Conservation (phyloP, 2,888 invertebrate species). For the Calameuta filiformis region DNA sequence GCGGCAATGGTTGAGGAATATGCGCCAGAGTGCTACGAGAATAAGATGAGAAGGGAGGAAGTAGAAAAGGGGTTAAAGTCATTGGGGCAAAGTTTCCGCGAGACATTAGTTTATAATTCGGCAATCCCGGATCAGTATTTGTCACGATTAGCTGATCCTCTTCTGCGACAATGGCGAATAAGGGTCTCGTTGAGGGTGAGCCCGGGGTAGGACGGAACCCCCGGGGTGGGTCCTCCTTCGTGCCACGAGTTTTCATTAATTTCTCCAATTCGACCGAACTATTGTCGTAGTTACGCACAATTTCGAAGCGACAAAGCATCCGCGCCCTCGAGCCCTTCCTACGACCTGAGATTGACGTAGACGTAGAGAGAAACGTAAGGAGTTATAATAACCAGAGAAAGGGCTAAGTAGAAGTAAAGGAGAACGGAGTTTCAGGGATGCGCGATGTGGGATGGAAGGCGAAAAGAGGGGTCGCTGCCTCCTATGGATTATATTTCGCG, state of each 20-base stretch:
- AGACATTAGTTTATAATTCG: conserved; percentile 65
- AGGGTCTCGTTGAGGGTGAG: background rate
- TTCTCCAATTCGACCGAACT: conserved; percentile 57
- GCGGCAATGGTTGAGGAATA: conserved; percentile 3
- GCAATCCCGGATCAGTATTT: conserved; percentile 64
- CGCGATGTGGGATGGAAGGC: background rate
- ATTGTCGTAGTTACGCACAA: conserved; percentile 61
- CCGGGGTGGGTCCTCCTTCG: background rate
- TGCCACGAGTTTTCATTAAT: conserved; percentile 58
- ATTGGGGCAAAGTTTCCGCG: conserved; percentile 52
- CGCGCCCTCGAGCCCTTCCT: conserved; percentile 19
- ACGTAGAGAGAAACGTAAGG: conserved; percentile 38
- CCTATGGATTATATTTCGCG: conserved; percentile 53
- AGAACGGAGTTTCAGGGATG: conserved; percentile 17
- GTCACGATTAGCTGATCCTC: conserved; percentile 63
- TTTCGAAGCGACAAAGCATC: conserved; percentile 55
- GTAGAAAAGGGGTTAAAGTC: conserved; percentile 44
- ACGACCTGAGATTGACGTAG: conserved; percentile 45
- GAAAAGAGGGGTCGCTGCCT: background rate
- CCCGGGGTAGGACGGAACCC: conserved; percentile 11
- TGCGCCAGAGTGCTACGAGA: conserved; percentile 13
- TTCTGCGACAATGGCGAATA: conserved; percentile 29
- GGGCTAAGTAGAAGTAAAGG: conserved; percentile 26
- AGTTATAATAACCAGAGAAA: conserved; percentile 40
- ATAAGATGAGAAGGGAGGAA: conserved; percentile 11